Conservation (phyloP, 37 sponge, comb jelly and placozoan genomes). For the Cliona cf. orientalis region DNA sequence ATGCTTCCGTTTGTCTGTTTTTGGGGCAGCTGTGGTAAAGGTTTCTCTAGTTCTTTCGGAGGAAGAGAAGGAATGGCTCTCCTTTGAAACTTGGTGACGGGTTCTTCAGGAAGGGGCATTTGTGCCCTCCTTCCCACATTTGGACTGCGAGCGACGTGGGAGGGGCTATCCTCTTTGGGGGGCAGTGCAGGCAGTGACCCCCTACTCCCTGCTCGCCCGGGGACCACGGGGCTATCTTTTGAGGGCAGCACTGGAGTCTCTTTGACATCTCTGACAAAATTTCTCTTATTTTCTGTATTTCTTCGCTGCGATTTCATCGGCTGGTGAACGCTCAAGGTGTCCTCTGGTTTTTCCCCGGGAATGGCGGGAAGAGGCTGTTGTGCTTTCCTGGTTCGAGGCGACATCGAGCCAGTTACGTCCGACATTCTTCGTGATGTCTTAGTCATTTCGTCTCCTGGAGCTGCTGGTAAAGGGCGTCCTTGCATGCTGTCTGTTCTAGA, state of each 20-base stretch:
- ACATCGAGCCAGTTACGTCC: no score
- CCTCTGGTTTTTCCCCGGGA: background rate
- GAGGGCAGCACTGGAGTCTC: background rate
- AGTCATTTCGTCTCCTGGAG: background rate
- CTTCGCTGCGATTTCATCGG: background rate
- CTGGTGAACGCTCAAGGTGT: background rate
- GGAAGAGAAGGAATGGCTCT: slow-evolving; percentile 2
- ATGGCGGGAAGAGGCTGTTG: slow-evolving; percentile 15
- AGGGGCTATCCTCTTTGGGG: slow-evolving; percentile 17
- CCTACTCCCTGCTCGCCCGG: no score
- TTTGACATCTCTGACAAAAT: no score
- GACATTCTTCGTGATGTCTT: no score
- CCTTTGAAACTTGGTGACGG: background rate
- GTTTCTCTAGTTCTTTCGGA: background rate
- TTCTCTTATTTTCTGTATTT: background rate
- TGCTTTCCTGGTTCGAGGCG: no score
- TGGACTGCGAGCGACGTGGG: slow-evolving; percentile 6
- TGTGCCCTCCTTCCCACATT: background rate
- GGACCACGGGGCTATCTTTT: background rate
- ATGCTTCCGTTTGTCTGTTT: no score
- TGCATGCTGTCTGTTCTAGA: background rate
- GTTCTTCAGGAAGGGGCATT: background rate
- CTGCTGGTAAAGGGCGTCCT: slow-evolving; percentile 15
- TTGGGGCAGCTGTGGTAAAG: no score
- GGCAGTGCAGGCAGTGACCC: slow-evolving; percentile 15